These are phyloP conservation scores for Sciurus niger DNA, from an alignment of 2,113 vertebrate genomes.

Conservation along the genomic window DNA sequence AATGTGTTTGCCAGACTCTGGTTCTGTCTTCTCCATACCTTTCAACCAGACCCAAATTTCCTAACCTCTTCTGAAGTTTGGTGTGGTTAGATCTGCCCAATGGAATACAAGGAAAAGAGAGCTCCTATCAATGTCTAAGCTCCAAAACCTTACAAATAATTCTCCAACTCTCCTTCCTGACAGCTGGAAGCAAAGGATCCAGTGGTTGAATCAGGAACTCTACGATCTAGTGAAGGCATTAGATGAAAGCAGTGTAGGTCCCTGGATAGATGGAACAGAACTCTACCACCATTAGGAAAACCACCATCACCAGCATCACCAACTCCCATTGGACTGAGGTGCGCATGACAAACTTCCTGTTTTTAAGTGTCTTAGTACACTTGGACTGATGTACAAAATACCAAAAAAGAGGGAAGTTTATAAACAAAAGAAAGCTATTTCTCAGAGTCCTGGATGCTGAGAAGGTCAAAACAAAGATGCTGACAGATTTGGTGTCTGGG, in stretches of 20 bases:
- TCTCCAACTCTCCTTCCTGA: neutral
- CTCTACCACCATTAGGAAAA: neutral
- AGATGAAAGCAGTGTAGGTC: neutral
- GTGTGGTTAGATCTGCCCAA: neutral
- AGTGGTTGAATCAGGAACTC: neutral
- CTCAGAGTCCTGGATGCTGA: neutral
- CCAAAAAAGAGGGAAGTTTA: neutral
- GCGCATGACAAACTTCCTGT: neutral
- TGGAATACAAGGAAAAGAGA: neutral
- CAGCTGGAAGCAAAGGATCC: neutral
- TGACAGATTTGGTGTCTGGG: neutral
- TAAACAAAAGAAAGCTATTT: neutral
- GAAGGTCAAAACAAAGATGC: neutral
- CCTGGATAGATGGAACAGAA: no score
- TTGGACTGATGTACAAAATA: neutral
- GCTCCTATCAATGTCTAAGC: neutral
- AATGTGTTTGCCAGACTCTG: neutral
- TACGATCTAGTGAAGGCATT: neutral
- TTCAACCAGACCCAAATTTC: neutral
- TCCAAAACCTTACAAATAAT: neutral
- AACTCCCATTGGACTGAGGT: neutral
- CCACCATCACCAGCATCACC: no score
- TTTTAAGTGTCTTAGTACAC: neutral
- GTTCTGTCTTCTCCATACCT: neutral
- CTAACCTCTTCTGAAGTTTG: neutral